Conservation (phyloP, 2,797 vertebrate species). For the Selene dorsalis region DNA sequence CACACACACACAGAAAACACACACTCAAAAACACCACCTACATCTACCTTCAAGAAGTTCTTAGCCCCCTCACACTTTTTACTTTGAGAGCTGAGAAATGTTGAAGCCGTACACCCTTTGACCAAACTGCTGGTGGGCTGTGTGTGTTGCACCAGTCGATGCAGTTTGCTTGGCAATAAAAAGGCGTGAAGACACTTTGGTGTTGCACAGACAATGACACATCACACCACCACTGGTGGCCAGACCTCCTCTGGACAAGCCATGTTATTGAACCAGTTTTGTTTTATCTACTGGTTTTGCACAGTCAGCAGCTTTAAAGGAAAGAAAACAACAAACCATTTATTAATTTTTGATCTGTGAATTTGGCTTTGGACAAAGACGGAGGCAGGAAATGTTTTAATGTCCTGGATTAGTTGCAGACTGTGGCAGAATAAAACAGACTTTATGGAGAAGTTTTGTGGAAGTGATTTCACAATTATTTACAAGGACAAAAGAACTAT, state of each 20-base stretch:
- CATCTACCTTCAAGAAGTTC: background rate
- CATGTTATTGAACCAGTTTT: background rate
- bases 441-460: constrained; percentile 5
- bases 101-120: background rate
- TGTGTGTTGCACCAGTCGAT: background rate
- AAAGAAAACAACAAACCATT: background rate
- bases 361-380: constrained; percentile 8
- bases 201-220: constrained; percentile 3
- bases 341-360: constrained; percentile 2
- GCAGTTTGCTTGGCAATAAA: background rate
- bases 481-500: background rate
- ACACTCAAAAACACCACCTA: background rate
- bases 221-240: background rate
- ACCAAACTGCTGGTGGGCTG: background rate
- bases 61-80: background rate
- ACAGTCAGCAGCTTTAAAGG: background rate
- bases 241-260: background rate
- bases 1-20: background rate
- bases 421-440: constrained; percentile 4
- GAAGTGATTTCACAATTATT: constrained; percentile 21
- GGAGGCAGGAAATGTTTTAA: constrained; percentile 18
- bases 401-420: background rate
- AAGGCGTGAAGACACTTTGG: background rate
- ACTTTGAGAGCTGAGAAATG: background rate
- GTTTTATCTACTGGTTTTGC: background rate